Conservation (phyloP, 2,888 invertebrate species). For the Hirtodrosophila confusa region DNA sequence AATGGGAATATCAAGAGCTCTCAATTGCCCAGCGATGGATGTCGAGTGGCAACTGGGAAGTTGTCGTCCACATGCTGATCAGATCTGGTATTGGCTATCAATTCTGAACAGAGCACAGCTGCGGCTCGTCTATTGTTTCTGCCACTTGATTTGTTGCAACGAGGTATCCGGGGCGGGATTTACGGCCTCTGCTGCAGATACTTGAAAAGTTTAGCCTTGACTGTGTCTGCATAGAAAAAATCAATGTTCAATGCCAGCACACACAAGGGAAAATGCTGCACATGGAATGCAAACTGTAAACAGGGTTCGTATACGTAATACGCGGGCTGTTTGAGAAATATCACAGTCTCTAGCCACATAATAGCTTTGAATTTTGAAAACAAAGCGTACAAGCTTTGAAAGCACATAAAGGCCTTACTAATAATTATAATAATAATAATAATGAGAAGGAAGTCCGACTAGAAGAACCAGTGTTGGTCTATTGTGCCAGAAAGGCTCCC, state of each 20-base stretch:
- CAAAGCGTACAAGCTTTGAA: too few relatives aligned
- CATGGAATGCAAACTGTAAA: neutral
- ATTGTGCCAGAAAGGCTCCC: too few relatives aligned
- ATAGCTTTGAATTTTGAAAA: too few relatives aligned
- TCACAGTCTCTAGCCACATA: too few relatives aligned
- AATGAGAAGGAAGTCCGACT: too few relatives aligned
- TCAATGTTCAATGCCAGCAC: slow-evolving; percentile 12
- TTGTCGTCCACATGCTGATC: slow-evolving; percentile 22
- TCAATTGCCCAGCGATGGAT: slow-evolving; percentile 32
- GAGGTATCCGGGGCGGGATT: neutral
- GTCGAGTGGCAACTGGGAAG: slow-evolving; percentile 23
- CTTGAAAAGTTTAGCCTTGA: slow-evolving; percentile 32
- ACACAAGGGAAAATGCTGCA: slow-evolving; percentile 1
- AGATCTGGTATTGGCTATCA: slow-evolving; percentile 15
- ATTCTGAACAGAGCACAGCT: slow-evolving; percentile 17
- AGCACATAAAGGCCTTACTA: too few relatives aligned
- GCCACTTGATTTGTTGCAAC: neutral
- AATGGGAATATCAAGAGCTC: slow-evolving; percentile 38
- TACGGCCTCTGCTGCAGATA: slow-evolving; percentile 16
- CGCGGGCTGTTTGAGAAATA: neutral
- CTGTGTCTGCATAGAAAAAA: slow-evolving; percentile 11
- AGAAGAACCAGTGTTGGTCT: too few relatives aligned
- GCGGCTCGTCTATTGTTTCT: neutral
- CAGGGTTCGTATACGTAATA: slow-evolving; percentile 8
- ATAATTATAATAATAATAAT: too few relatives aligned